Conservation (phyloP, 2,113 vertebrate species). For the Ctenodactylus gundi region DNA sequence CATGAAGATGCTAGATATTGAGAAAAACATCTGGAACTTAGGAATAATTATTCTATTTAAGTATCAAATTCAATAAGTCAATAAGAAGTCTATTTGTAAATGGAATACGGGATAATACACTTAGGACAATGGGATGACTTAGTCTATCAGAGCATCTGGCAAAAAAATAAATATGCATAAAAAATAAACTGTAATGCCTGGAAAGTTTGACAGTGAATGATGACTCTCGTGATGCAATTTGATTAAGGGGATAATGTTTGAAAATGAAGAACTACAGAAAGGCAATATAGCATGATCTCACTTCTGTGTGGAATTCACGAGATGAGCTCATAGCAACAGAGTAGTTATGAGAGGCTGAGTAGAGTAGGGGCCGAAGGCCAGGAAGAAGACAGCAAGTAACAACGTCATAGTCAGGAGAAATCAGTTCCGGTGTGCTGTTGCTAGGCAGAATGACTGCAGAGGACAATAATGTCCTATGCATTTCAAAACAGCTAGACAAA, state of each 20-base stretch:
- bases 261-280: background rate
- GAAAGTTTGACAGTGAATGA: background rate
- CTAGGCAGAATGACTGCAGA: background rate
- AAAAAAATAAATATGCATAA: background rate
- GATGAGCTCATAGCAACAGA: background rate
- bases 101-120: background rate
- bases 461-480: background rate
- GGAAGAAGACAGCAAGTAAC: background rate
- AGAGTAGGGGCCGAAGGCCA: background rate
- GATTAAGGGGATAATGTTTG: background rate
- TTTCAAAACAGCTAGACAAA: background rate
- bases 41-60: background rate
- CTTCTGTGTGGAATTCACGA: background rate
- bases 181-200: background rate
- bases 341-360: background rate
- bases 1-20: background rate
- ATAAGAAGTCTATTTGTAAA: background rate
- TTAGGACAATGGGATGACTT: background rate
- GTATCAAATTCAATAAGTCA: background rate
- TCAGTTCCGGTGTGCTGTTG: background rate
- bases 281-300: too few species aligned
- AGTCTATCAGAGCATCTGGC: background rate
- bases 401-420: background rate
- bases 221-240: background rate
- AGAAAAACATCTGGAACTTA: background rate